phyloP scores from a whole-genome alignment of 2,888 invertebrate genomes.

The Gari tellinella region DNA sequence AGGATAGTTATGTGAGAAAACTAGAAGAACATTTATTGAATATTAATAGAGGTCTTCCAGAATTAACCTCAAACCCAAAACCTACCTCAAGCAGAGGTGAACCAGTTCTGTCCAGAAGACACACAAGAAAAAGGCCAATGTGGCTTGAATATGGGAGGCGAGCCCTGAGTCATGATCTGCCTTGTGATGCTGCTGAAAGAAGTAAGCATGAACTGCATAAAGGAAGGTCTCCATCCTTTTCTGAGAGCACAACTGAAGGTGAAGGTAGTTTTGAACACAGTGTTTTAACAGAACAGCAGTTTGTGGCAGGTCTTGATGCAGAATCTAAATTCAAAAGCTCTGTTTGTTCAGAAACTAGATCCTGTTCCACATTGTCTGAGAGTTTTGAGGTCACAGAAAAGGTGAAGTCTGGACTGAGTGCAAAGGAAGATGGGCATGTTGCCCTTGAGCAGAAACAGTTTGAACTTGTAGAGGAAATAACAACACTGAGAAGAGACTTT shows the following conservation, averaged over 20 bases:
- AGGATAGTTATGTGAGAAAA: constrained; percentile 65
- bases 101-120: constrained; percentile 40
- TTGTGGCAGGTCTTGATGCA: constrained; percentile 14
- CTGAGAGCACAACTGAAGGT: constrained; percentile 10
- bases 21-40: constrained; percentile 67
- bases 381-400: constrained; percentile 41
- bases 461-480: constrained; percentile 76
- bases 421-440: constrained; percentile 62
- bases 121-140: constrained; percentile 23
- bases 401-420: constrained; percentile 50
- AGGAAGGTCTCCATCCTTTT: background rate
- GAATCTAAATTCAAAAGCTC: constrained; percentile 38
- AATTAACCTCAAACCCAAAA: constrained; percentile 38
- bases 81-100: constrained; percentile 44
- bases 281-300: constrained; percentile 32
- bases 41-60: constrained; percentile 42
- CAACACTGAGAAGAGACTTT: constrained; percentile 67
- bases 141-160: constrained; percentile 21
- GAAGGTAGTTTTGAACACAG: constrained; percentile 26
- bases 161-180: constrained; percentile 41
- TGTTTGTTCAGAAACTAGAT: constrained; percentile 26
- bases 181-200: background rate
- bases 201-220: too few relatives aligned
- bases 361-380: constrained; percentile 13
- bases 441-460: constrained; percentile 70